phyloP scores from a whole-genome alignment of 2,113 vertebrate species.

The Acrocephalus arundinaceus region DNA sequence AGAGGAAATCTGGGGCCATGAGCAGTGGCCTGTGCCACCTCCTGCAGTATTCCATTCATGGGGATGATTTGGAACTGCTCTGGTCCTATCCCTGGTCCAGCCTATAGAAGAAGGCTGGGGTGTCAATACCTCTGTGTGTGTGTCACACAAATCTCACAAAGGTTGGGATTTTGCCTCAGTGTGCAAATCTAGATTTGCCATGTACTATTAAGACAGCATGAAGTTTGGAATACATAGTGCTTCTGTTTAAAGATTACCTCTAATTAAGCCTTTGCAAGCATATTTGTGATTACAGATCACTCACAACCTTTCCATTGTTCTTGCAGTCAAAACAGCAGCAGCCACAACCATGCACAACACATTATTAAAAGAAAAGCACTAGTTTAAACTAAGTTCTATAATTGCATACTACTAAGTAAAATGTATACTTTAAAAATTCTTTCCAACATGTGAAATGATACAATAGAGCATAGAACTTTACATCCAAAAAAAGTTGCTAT shows the following conservation, averaged over 20 bases:
- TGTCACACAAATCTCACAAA: not conserved
- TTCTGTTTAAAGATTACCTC: not conserved
- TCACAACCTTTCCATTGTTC: conserved; percentile 1
- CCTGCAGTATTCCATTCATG: fast-evolving
- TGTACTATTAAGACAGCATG: not conserved
- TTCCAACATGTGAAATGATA: conserved; percentile 3
- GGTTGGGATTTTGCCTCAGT: not conserved
- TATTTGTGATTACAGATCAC: not conserved
- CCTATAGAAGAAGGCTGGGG: not conserved
- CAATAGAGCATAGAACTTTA: not conserved
- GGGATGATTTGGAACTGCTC: not conserved
- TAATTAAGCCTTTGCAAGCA: not conserved
- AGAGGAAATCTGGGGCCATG: not conserved
- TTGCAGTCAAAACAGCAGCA: not conserved
- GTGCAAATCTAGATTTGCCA: not conserved
- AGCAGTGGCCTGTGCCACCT: not conserved
- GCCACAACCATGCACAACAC: not conserved
- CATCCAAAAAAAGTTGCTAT: not conserved
- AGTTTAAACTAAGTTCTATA: conserved; percentile 8
- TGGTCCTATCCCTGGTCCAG: fast-evolving
- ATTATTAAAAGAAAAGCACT: conserved; percentile 8
- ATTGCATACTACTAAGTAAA: not conserved
- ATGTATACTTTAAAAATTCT: conserved; percentile 40
- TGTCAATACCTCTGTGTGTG: not conserved
- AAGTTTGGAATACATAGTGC: not conserved